These are phyloP conservation scores for Semnornis frantzii DNA, from an alignment of 2,113 vertebrate species.

Conservation along the genomic window DNA sequence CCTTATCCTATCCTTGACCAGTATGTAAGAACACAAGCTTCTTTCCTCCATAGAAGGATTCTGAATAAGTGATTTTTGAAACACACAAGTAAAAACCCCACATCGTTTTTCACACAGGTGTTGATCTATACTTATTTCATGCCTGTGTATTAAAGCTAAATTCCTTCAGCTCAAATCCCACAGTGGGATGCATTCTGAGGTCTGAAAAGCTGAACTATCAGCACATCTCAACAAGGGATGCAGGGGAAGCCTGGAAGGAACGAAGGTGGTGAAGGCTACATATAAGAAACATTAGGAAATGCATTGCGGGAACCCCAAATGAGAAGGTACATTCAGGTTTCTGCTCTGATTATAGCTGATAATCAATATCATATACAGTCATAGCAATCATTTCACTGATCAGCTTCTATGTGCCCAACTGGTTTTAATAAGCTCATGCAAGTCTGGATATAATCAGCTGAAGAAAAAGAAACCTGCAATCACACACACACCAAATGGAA, in stretches of 20 bases:
- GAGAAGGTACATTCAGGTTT: neutral
- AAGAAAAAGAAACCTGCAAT: neutral
- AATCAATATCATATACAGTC: neutral
- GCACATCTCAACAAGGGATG: neutral
- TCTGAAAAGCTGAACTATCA: neutral
- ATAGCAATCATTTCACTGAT: neutral
- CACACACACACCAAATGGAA: neutral
- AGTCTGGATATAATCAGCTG: neutral
- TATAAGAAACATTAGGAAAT: neutral
- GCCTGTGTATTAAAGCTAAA: neutral
- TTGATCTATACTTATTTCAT: neutral
- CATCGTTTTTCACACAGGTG: neutral
- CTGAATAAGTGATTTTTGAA: neutral
- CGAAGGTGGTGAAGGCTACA: neutral
- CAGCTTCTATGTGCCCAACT: neutral
- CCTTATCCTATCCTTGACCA: neutral
- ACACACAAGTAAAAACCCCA: neutral
- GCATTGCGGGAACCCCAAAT: neutral
- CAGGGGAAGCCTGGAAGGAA: neutral
- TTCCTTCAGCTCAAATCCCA: neutral
- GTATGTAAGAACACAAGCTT: neutral
- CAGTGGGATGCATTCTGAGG: neutral
- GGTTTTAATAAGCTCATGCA: neutral
- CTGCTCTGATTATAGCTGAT: neutral
- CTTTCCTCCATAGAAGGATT: neutral